phyloP scores from a whole-genome alignment of 1,140 invertebrate genomes.

The Bombus sibiricus region DNA sequence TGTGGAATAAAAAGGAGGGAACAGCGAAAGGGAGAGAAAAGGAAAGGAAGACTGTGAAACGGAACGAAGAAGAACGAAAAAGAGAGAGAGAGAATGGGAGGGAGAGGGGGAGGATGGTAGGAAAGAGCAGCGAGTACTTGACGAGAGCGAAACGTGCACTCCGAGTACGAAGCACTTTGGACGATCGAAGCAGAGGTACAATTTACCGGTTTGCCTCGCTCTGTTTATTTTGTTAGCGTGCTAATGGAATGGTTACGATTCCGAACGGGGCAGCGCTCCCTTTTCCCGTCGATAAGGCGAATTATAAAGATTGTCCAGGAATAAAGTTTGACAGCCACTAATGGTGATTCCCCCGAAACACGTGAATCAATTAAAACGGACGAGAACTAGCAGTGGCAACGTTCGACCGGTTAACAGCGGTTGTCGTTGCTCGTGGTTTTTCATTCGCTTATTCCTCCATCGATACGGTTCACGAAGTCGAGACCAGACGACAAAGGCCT shows the following conservation, averaged over 20 bases:
- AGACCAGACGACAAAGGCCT: background rate
- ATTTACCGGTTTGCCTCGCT: slow-evolving; percentile 55
- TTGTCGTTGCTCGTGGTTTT: background rate
- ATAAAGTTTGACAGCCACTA: slow-evolving; percentile 42
- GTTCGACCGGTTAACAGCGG: background rate
- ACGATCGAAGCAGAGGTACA: slow-evolving; percentile 50
- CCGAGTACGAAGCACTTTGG: slow-evolving; percentile 52
- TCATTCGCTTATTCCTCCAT: background rate
- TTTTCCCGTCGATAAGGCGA: slow-evolving; percentile 48
- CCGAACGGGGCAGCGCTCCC: slow-evolving; percentile 27
- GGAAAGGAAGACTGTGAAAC: no score
- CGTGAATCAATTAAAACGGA: slow-evolving; percentile 15
- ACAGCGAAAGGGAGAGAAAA: no score
- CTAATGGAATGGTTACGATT: slow-evolving; percentile 56
- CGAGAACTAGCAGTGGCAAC: no score
- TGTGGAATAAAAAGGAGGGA: slow-evolving; percentile 53
- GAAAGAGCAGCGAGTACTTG: slow-evolving; percentile 25
- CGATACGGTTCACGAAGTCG: background rate
- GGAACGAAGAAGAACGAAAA: background rate
- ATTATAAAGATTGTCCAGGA: slow-evolving; percentile 46
- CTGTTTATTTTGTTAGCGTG: slow-evolving; percentile 55
- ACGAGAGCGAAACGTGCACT: slow-evolving; percentile 49
- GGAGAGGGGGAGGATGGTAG: background rate
- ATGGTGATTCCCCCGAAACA: slow-evolving; percentile 33
- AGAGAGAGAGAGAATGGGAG: background rate